phyloP scores from a whole-genome alignment of 2,797 vertebrate species.

The Sebastes matsubarae region DNA sequence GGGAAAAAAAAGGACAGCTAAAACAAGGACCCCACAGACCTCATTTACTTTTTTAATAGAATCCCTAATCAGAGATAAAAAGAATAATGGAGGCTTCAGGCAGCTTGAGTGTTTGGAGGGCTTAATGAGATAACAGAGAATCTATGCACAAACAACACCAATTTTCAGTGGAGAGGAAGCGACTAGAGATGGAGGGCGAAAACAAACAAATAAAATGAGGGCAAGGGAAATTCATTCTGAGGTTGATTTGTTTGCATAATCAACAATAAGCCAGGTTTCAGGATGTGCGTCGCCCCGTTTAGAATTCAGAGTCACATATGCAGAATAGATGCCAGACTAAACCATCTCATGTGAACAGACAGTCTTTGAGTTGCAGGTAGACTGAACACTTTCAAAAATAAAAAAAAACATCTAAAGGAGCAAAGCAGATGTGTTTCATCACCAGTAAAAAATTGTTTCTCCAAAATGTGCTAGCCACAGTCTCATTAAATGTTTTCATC shows the following conservation, averaged over 20 bases:
- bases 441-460: not conserved
- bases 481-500: not conserved
- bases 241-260: slow-evolving; percentile 59
- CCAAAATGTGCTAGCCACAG: not conserved
- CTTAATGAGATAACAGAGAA: slow-evolving; percentile 68
- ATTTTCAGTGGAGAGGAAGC: slow-evolving; percentile 39
- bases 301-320: not conserved
- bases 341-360: not conserved
- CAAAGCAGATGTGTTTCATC: not conserved
- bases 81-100: slow-evolving; percentile 68
- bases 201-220: slow-evolving; percentile 62
- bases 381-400: not conserved
- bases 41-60: slow-evolving; percentile 75
- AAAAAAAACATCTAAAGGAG: not conserved
- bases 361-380: not conserved
- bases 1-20: not conserved
- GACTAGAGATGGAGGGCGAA: slow-evolving; percentile 16
- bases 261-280: slow-evolving; percentile 25
- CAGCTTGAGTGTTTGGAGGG: slow-evolving; percentile 57
- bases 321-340: not conserved
- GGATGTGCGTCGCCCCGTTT: not conserved
- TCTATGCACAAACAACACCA: slow-evolving; percentile 53
- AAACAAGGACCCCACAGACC: slow-evolving; percentile 59
- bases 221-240: slow-evolving; percentile 45
- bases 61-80: slow-evolving; percentile 72